Evolutionary conservation across 2,113 vertebrate species (phyloP).

Genomic region (Pungitius pungitius): DNA sequence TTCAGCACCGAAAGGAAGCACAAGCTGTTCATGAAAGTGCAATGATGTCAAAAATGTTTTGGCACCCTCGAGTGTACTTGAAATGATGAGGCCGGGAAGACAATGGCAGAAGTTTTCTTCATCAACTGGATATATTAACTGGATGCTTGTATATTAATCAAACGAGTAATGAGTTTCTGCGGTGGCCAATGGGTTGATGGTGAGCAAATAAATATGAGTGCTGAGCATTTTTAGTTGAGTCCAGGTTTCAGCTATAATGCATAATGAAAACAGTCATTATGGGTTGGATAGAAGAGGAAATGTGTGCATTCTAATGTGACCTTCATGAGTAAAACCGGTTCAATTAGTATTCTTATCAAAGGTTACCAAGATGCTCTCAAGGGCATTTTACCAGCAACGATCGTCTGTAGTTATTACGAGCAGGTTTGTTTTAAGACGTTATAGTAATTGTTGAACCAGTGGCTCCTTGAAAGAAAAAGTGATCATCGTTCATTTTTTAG

Average conservation of each 20-base stretch:
- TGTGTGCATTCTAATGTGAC: background rate
- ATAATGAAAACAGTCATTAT: background rate
- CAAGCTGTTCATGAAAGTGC: conserved; percentile 49
- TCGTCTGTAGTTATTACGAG: background rate
- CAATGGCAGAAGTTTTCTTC: conserved; percentile 18
- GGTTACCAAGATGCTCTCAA: background rate
- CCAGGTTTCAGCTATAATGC: background rate
- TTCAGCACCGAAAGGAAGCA: conserved; percentile 35
- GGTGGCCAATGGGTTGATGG: background rate
- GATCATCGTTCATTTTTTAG: conserved; percentile 37
- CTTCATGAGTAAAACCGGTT: background rate
- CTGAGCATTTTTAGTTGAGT: background rate
- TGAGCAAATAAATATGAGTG: conserved; percentile 10
- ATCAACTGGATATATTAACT: conserved; percentile 3
- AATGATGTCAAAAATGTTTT: conserved; percentile 50
- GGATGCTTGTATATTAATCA: background rate
- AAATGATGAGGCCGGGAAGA: conserved; percentile 44
- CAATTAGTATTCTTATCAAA: background rate
- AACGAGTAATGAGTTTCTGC: background rate
- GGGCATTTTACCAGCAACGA: background rate
- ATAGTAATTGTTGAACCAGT: background rate
- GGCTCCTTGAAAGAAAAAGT: background rate
- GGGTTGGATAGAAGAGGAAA: background rate
- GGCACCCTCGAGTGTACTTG: conserved; percentile 39
- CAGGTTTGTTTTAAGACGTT: background rate